phyloP scores from a whole-genome alignment of 2,797 vertebrate species.

The Octomys mimax region DNA sequence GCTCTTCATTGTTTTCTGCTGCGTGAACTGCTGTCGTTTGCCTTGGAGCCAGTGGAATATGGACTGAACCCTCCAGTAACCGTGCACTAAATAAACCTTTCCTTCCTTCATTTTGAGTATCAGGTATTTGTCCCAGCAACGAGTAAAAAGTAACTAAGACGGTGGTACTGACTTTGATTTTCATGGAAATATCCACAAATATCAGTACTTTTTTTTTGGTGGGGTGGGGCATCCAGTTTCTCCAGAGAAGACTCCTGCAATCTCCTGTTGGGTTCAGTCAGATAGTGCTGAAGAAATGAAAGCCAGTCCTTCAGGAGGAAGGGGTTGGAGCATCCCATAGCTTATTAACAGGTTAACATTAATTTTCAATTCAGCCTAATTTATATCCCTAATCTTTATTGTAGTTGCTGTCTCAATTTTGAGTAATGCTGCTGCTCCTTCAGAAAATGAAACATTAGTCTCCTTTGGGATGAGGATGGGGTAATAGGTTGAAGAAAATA shows the following conservation, averaged over 20 bases:
- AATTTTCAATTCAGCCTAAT: background rate
- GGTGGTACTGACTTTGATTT: background rate
- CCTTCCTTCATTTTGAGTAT: too few species aligned
- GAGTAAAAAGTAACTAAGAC: too few species aligned
- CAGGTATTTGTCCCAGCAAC: too few species aligned
- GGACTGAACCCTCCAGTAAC: too few species aligned
- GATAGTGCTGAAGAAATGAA: background rate
- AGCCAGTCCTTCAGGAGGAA: background rate
- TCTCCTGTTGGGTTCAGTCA: background rate
- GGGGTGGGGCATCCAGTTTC: background rate
- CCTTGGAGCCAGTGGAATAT: too few species aligned
- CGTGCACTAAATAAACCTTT: too few species aligned
- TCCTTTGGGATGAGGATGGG: background rate
- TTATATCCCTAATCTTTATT: background rate
- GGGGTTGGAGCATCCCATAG: background rate
- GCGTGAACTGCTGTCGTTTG: too few species aligned
- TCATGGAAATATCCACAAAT: background rate
- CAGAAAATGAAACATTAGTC: background rate
- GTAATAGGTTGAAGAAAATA: background rate
- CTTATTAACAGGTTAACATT: background rate
- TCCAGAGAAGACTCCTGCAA: background rate
- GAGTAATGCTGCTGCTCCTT: background rate
- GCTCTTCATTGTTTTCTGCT: too few species aligned
- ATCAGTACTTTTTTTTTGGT: background rate
- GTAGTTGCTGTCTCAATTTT: background rate